Base-by-base conservation (phyloP, 1,140 invertebrate species). In the Drosophila murphyi region DNA sequence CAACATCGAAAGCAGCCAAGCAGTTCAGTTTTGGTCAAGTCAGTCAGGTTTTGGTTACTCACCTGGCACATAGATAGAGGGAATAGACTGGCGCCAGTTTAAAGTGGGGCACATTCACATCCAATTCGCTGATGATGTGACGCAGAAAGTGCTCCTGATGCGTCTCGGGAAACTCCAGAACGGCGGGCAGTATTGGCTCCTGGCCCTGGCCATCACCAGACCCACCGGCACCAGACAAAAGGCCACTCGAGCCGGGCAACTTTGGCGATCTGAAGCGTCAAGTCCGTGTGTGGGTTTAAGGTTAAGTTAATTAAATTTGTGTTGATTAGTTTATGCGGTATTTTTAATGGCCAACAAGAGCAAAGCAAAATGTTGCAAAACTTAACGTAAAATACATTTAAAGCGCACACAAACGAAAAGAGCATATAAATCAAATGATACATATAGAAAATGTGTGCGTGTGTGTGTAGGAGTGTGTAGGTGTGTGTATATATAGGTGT, bases 51-150 rank as follows among this genome's bases (percentile, higher is more conserved):
- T 28, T 28, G 2, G 28, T 32, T 60, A 91, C 77, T 59, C 82
- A 95, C 94, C 94, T 95, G 45, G 97, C 97, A 74, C 97, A 97
- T 88, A 99, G 94, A 92, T 99, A 99, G 2, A 99, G 94, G 0
- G 97, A 97, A 92, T 99, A 99, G 4, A 98, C 98, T 0, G 98
- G 98, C 1, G 98, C 97, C 47, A 99, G 94, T 92, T 97, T 97
- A 93, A 97, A 97, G 62, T 96, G 96, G 20, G 96, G 96, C 52
- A 95, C 95, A 79, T 96, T 96, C 29, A 97, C 97, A 93, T 98
- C 97, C 50, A 98, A 94, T 75, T 98, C 96, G 7, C 96, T 95
- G 72, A 99, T 97, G 67, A 98, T 96, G 8, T 96, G 95, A 74
- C 96, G 95, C 12, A 99, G 93, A 93, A 99, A 98, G 45, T 96